These are phyloP conservation scores for Nymphalis urticae DNA, from an alignment of 2,888 invertebrate genomes.

Conservation along the genomic window DNA sequence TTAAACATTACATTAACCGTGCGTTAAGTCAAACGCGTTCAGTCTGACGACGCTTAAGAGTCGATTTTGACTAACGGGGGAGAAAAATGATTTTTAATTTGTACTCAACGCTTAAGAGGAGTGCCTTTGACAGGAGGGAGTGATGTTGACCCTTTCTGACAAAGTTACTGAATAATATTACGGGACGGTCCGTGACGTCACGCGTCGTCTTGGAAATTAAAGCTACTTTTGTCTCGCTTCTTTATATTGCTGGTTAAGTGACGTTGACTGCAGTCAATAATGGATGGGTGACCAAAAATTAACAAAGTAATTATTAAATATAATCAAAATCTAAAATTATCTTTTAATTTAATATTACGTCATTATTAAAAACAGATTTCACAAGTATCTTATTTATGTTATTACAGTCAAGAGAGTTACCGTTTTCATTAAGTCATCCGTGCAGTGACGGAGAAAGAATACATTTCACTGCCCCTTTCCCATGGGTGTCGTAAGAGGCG, in stretches of 20 bases:
- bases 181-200: constrained; percentile 19
- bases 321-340: too few relatives aligned
- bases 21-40: constrained; percentile 2
- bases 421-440: too few relatives aligned
- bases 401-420: too few relatives aligned
- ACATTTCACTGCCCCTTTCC: too few relatives aligned
- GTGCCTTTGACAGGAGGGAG: constrained; percentile 41
- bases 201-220: background rate
- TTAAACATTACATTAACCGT: too few relatives aligned
- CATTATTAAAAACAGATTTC: too few relatives aligned
- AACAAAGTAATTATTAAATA: too few relatives aligned
- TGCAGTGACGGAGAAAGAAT: too few relatives aligned
- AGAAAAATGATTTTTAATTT: constrained; percentile 46
- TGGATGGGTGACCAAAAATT: background rate
- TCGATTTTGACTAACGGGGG: constrained; percentile 33
- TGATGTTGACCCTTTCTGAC: constrained; percentile 31
- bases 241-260: background rate
- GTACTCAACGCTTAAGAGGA: constrained; percentile 41
- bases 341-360: too few relatives aligned
- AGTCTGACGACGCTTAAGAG: constrained; percentile 20
- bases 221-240: background rate
- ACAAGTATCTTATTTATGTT: too few relatives aligned
- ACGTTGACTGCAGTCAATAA: background rate
- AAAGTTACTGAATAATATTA: constrained; percentile 29
- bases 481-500: too few relatives aligned